Evolutionary conservation across 2,888 invertebrate genomes (phyloP).

Genomic region (Eurytoma californica): DNA sequence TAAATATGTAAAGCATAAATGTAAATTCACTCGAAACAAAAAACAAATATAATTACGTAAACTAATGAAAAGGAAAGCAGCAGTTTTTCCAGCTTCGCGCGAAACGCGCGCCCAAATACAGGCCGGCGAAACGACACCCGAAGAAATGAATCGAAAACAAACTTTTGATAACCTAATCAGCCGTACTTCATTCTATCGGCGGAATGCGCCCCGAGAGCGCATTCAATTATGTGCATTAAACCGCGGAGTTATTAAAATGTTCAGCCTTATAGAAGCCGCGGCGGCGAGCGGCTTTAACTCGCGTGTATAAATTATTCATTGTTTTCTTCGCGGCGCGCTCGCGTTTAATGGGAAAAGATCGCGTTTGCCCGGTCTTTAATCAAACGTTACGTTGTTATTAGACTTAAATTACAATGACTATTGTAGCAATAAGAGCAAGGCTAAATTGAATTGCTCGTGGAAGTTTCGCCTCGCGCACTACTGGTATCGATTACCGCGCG

Average conservation of each 20-base stretch:
- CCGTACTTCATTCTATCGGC: slow-evolving; percentile 19
- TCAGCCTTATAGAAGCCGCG: slow-evolving; percentile 26
- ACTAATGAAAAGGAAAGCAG: no score
- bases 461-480: slow-evolving; percentile 28
- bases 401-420: slow-evolving; percentile 56
- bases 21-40: no score
- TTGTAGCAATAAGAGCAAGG: slow-evolving; percentile 51
- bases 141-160: slow-evolving; percentile 7
- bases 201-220: slow-evolving; percentile 39
- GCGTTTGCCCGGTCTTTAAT: slow-evolving; percentile 41
- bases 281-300: slow-evolving; percentile 34
- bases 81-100: no score
- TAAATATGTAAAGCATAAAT: no score
- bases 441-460: slow-evolving; percentile 51
- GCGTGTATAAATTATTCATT: slow-evolving; percentile 52
- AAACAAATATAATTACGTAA: no score
- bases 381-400: slow-evolving; percentile 54
- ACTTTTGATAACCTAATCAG: slow-evolving; percentile 41
- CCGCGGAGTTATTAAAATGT: slow-evolving; percentile 50
- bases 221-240: slow-evolving; percentile 40
- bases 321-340: slow-evolving; percentile 28
- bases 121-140: no score
- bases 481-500: slow-evolving; percentile 51
- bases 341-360: slow-evolving; percentile 35
- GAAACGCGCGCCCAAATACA: no score